These are phyloP conservation scores for Ridgeia piscesae DNA, from an alignment of 1,140 invertebrate species.

Conservation along the genomic window DNA sequence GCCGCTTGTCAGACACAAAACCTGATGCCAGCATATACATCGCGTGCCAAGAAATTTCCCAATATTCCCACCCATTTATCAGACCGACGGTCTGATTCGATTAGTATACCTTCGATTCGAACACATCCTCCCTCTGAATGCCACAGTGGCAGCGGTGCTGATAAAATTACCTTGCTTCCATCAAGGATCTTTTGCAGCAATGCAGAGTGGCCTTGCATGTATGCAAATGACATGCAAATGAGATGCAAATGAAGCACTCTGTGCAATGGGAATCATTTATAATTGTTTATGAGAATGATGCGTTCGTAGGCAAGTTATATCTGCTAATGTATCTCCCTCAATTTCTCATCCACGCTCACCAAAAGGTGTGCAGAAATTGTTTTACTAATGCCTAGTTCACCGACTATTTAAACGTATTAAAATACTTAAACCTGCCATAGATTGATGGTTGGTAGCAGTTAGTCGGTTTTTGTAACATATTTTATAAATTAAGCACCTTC, in stretches of 20 bases:
- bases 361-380: neutral
- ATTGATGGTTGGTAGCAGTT: too few species aligned
- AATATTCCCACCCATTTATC: neutral
- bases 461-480: too few species aligned
- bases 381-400: too few species aligned
- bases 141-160: neutral
- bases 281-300: neutral
- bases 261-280: neutral
- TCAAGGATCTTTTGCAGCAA: neutral
- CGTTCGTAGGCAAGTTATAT: neutral
- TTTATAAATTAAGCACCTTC: too few species aligned
- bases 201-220: neutral
- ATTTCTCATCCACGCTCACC: neutral
- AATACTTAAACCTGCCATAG: too few species aligned
- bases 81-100: neutral
- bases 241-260: neutral
- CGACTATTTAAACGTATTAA: too few species aligned
- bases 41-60: neutral
- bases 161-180: neutral
- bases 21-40: neutral
- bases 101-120: neutral
- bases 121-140: neutral
- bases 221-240: neutral
- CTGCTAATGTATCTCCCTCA: neutral
- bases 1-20: neutral